These are phyloP conservation scores for Merodon equestris DNA, from an alignment of 2,888 invertebrate species.

Conservation along the genomic window DNA sequence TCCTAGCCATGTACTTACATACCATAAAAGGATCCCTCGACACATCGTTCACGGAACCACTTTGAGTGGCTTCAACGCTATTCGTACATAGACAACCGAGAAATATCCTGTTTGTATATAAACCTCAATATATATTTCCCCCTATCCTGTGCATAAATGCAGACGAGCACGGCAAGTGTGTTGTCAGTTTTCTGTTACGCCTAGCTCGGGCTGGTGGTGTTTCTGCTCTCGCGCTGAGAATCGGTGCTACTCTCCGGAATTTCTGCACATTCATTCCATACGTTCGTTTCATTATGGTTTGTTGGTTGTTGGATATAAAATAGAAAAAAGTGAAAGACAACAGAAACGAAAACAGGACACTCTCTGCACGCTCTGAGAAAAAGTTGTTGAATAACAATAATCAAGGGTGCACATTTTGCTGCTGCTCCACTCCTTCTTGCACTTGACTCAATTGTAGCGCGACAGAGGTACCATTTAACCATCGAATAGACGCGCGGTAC, in stretches of 20 bases:
- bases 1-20: neutral
- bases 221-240: conserved; percentile 21
- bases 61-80: conserved; percentile 21
- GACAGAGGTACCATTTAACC: conserved; percentile 54
- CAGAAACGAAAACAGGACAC: conserved; percentile 1
- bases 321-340: too few species aligned
- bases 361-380: conserved; percentile 39
- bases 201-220: conserved; percentile 37
- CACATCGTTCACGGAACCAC: neutral
- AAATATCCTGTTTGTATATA: neutral
- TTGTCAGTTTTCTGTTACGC: conserved; percentile 49
- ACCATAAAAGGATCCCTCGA: neutral
- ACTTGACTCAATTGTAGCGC: conserved; percentile 64
- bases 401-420: conserved; percentile 54
- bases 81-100: neutral
- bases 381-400: conserved; percentile 62
- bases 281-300: too few species aligned
- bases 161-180: conserved; percentile 21
- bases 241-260: conserved; percentile 16
- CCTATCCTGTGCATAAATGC: conserved; percentile 27
- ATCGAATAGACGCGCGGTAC: conserved; percentile 49
- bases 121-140: too few species aligned
- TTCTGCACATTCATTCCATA: conserved; percentile 15
- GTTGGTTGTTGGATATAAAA: too few species aligned
- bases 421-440: conserved; percentile 65